Conservation (phyloP, 2,113 vertebrate genomes). For the Nicator chloris region DNA sequence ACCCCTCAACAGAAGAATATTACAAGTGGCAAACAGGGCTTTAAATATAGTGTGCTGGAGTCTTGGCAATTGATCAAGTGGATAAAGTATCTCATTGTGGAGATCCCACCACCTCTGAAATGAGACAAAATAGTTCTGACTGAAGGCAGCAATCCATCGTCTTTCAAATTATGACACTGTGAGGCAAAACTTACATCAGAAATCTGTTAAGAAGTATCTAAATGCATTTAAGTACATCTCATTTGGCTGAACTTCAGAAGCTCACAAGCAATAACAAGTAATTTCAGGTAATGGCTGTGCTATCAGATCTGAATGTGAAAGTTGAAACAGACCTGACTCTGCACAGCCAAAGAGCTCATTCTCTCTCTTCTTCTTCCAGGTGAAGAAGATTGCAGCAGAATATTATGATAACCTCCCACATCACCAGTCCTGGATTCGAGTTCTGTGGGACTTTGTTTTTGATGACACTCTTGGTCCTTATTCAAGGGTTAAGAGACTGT, state of each 20-base stretch:
- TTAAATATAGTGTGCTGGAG: background rate
- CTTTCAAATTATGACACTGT: background rate
- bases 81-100: background rate
- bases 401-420: constrained; percentile 92
- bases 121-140: background rate
- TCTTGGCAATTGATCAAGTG: background rate
- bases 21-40: background rate
- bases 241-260: constrained; percentile 22
- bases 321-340: background rate
- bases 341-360: background rate
- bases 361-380: constrained; percentile 73
- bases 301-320: background rate
- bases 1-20: background rate
- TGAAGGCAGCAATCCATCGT: background rate
- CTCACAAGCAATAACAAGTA: constrained; percentile 15
- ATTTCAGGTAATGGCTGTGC: background rate
- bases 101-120: background rate
- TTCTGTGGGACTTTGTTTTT: constrained; percentile 96
- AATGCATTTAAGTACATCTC: background rate
- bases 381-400: constrained; percentile 92
- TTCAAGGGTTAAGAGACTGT: constrained; percentile 88
- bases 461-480: constrained; percentile 90
- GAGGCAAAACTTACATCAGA: background rate
- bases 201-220: background rate
- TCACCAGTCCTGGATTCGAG: constrained; percentile 89